Percentiles rank a stretch among this genome's conserved stretches.
These are phyloP conservation scores for Magallana ariakensis DNA, from an alignment of 1,140 invertebrate species.

Conservation along the genomic window DNA sequence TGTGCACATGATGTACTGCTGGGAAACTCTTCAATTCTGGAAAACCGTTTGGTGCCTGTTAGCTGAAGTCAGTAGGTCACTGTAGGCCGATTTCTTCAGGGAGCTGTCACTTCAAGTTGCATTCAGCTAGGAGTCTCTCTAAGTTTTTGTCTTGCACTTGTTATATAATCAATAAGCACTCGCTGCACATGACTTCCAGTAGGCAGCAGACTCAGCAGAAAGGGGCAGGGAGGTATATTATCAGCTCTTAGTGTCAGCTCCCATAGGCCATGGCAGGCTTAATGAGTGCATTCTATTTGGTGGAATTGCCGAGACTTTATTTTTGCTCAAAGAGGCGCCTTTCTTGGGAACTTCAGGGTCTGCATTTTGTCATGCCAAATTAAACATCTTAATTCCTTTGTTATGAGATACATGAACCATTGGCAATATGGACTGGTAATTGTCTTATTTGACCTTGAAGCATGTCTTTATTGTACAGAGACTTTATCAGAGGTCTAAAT, in stretches of 20 bases:
- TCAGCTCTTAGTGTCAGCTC: conserved; percentile 10
- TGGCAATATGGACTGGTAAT: conserved; percentile 1
- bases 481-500: neutral
- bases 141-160: neutral
- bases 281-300: conserved; percentile 5
- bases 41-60: neutral
- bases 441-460: conserved; percentile 19
- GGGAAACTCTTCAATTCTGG: conserved; percentile 6
- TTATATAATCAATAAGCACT: conserved; percentile 25
- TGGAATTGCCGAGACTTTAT: neutral
- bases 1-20: neutral
- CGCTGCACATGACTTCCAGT: neutral
- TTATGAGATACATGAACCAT: neutral
- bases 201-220: neutral
- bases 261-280: neutral
- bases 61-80: neutral
- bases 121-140: neutral
- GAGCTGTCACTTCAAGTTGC: conserved; percentile 1
- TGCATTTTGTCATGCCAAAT: neutral
- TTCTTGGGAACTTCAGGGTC: neutral
- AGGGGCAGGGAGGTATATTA: neutral
- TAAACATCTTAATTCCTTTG: no score
- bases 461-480: neutral
- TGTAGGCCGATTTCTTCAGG: neutral
- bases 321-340: neutral